Percentiles rank a stretch among this genome's conserved stretches.
These are phyloP conservation scores for Oryzias celebensis DNA, from an alignment of 2,113 vertebrate genomes.

Conservation along the genomic window DNA sequence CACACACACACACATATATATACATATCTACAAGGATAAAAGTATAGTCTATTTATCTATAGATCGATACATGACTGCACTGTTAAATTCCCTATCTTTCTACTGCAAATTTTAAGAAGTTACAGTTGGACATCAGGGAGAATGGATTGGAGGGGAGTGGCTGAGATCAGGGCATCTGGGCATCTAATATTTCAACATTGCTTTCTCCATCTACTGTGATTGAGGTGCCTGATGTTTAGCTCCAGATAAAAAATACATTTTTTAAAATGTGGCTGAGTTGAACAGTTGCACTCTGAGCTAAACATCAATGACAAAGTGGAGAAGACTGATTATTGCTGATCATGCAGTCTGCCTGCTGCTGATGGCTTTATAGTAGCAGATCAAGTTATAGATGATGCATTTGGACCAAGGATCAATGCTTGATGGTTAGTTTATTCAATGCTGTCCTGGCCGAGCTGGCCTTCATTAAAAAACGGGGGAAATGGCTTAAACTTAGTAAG, in stretches of 20 bases:
- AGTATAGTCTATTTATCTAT: too few relatives aligned
- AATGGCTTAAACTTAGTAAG: not conserved
- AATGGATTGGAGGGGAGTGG: too few relatives aligned
- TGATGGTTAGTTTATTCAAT: conserved; percentile 28
- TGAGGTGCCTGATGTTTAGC: conserved; percentile 16
- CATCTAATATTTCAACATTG: not conserved
- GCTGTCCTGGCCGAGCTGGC: conserved; percentile 17
- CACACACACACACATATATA: too few relatives aligned
- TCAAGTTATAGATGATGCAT: conserved; percentile 64
- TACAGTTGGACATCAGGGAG: too few relatives aligned
- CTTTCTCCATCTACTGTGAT: conserved; percentile 19
- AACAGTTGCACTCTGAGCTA: conserved; percentile 29
- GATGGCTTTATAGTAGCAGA: conserved; percentile 52
- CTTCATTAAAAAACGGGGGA: conserved; percentile 6
- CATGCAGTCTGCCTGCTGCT: conserved; percentile 42
- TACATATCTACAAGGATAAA: too few relatives aligned
- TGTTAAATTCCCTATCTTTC: too few relatives aligned
- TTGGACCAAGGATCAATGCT: conserved; percentile 53
- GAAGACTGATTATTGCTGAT: conserved; percentile 61
- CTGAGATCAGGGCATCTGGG: too few relatives aligned
- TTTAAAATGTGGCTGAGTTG: conserved; percentile 20
- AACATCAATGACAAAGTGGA: conserved; percentile 26
- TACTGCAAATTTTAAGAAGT: too few relatives aligned
- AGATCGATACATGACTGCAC: too few relatives aligned
- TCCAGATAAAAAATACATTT: conserved; percentile 52